Evolutionary conservation across 2,113 vertebrate genomes (phyloP).

Genomic region (Chamaetylas fuelleborni): DNA sequence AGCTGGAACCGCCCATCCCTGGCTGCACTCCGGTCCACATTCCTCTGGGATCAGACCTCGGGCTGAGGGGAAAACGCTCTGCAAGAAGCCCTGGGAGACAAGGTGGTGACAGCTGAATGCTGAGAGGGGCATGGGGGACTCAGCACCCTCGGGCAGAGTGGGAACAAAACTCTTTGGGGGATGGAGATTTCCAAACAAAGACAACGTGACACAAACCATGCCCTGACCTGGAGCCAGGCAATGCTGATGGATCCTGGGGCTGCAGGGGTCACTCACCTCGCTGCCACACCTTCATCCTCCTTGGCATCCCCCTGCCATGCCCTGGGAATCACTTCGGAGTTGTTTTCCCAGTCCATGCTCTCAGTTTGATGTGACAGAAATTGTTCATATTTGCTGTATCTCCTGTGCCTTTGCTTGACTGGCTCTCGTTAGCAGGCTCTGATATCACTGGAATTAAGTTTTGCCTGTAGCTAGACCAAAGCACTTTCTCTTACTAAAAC

Average conservation of each 20-base stretch:
- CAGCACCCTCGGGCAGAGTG: neutral
- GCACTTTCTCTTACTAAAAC: neutral
- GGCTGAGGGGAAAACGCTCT: neutral
- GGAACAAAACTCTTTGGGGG: neutral
- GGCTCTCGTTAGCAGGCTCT: neutral
- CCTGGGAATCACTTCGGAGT: neutral
- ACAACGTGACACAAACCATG: accelerated
- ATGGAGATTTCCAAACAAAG: neutral
- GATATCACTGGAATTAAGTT: neutral
- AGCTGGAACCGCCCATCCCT: accelerated
- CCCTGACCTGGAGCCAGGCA: neutral
- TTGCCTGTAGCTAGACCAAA: neutral
- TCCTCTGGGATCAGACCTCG: neutral
- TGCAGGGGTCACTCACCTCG: accelerated
- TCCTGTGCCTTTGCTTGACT: neutral
- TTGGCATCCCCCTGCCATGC: neutral
- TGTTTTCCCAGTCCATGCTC: neutral
- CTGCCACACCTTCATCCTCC: neutral
- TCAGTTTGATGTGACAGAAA: neutral
- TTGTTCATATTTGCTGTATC: neutral
- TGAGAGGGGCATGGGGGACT: neutral
- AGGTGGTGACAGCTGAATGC: neutral
- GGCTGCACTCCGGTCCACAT: accelerated
- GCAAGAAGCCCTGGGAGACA: neutral
- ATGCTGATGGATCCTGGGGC: accelerated